phyloP scores from a whole-genome alignment of 2,797 vertebrate species.

The Amniataba percoides region DNA sequence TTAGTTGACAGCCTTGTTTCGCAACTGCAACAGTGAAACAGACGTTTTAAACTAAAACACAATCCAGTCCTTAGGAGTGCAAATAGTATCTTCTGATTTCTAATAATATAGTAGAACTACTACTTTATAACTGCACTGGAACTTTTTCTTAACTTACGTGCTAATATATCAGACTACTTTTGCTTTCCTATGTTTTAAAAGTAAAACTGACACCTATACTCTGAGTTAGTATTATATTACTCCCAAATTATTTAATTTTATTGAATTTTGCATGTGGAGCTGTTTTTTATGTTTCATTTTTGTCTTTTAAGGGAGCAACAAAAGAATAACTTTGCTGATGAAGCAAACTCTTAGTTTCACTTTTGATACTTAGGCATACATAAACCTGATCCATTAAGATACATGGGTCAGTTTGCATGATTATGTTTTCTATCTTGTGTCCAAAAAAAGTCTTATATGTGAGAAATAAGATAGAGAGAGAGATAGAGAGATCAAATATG shows the following conservation, averaged over 20 bases:
- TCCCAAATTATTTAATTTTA: not conserved
- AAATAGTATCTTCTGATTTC: not conserved
- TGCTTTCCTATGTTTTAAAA: not conserved
- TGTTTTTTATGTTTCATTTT: not conserved
- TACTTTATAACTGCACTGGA: not conserved
- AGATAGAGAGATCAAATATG: too few relatives aligned
- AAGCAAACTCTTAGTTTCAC: not conserved
- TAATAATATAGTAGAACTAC: not conserved
- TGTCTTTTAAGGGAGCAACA: not conserved
- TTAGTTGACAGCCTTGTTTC: not conserved
- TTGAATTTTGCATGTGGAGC: not conserved
- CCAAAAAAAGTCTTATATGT: too few relatives aligned
- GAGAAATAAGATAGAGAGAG: too few relatives aligned
- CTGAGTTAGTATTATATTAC: not conserved
- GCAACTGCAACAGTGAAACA: not conserved
- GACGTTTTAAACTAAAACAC: not conserved
- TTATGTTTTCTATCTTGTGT: too few relatives aligned
- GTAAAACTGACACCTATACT: not conserved
- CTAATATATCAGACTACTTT: not conserved
- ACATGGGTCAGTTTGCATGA: too few relatives aligned
- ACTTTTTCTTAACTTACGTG: not conserved
- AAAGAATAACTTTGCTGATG: not conserved
- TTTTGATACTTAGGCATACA: not conserved
- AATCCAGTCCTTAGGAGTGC: not conserved
- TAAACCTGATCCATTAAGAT: not conserved